Evolutionary conservation across 2,113 vertebrate genomes (phyloP).

Genomic region (Aptenodytes forsteri): DNA sequence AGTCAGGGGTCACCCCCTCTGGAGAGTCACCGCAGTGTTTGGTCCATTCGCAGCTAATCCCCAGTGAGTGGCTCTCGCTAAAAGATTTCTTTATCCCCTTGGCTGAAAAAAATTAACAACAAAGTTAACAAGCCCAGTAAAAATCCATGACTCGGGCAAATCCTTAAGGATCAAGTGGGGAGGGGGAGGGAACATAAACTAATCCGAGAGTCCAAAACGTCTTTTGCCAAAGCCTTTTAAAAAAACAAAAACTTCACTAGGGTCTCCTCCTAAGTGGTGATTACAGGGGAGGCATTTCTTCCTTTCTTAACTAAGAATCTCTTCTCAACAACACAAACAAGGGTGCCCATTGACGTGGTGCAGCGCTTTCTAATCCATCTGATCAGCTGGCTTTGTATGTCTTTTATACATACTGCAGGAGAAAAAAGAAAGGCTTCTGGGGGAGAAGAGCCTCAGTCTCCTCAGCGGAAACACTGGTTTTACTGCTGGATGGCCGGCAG

Average conservation of each 20-base stretch:
- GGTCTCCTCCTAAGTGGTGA: constrained; percentile 49
- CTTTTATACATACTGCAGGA: background rate
- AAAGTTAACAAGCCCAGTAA: constrained; percentile 66
- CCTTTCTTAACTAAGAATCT: constrained; percentile 32
- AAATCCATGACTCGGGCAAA: constrained; percentile 74
- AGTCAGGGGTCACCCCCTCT: constrained; percentile 65
- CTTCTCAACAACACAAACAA: constrained; percentile 58
- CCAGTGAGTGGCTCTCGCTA: constrained; percentile 55
- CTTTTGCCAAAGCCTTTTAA: constrained; percentile 58
- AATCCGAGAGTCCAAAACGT: constrained; percentile 36
- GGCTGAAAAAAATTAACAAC: constrained; percentile 32
- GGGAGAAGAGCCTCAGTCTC: background rate
- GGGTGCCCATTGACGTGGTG: constrained; percentile 1
- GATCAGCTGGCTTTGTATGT: constrained; percentile 37
- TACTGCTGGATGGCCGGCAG: background rate
- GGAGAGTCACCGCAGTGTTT: constrained; percentile 39
- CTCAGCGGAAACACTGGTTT: background rate
- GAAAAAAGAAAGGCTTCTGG: background rate
- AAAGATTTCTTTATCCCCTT: constrained; percentile 69
- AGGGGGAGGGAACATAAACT: constrained; percentile 42
- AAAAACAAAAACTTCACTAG: constrained; percentile 51
- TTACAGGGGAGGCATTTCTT: constrained; percentile 50
- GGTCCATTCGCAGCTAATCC: constrained; percentile 65
- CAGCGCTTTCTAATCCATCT: constrained; percentile 44
- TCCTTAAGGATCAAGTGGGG: constrained; percentile 62